phyloP scores from a whole-genome alignment of 2,888 invertebrate species.

The Augiades crinisus region DNA sequence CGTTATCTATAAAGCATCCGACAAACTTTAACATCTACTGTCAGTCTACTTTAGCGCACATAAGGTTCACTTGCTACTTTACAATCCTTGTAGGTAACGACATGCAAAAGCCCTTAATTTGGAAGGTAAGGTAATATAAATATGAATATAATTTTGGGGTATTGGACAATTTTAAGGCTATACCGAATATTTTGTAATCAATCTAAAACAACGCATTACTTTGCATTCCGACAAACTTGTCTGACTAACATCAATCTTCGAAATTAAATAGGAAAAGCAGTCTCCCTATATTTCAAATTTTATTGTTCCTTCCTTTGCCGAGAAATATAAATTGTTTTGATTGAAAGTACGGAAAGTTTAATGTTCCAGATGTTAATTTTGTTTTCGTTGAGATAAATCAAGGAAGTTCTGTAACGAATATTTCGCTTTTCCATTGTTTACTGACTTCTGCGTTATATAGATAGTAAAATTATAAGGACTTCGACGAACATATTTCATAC shows the following conservation, averaged over 20 bases:
- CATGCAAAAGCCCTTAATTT: too few relatives aligned
- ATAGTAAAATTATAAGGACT: constrained; percentile 7
- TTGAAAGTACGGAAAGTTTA: constrained; percentile 41
- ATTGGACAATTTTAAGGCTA: too few relatives aligned
- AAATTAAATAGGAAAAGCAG: constrained; percentile 36
- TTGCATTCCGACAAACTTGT: too few relatives aligned
- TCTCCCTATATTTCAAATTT: constrained; percentile 51
- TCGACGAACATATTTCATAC: not conserved
- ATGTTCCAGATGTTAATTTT: constrained; percentile 45
- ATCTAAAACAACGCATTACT: too few relatives aligned
- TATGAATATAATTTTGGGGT: too few relatives aligned
- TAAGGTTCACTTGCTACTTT: too few relatives aligned
- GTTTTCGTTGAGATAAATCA: constrained; percentile 37
- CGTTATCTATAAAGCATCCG: too few relatives aligned
- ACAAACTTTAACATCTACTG: too few relatives aligned
- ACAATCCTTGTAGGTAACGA: too few relatives aligned
- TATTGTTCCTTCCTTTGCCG: constrained; percentile 43
- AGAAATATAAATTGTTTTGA: constrained; percentile 47
- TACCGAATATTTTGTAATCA: too few relatives aligned
- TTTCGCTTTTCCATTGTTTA: constrained; percentile 6
- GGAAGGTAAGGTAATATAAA: too few relatives aligned
- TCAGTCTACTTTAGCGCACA: too few relatives aligned
- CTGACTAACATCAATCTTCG: constrained; percentile 18
- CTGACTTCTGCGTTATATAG: constrained; percentile 4
- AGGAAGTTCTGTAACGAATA: constrained; percentile 21